Evolutionary conservation across 2,113 vertebrate genomes (phyloP).

Genomic region (Eclectus roratus): DNA sequence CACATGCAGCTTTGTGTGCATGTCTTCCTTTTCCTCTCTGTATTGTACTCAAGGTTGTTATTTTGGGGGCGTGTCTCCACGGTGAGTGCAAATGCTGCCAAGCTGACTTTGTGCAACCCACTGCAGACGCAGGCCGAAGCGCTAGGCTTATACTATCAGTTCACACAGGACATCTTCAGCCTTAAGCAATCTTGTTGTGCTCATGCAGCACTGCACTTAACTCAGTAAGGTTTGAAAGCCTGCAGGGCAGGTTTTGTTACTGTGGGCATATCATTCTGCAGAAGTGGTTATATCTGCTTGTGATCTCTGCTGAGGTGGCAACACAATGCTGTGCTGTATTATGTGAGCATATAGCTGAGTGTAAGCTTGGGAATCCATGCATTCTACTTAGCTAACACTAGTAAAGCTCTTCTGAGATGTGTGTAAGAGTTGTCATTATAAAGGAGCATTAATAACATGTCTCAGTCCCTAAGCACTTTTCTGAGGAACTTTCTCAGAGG

Average conservation of each 20-base stretch:
- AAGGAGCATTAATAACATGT: accelerated
- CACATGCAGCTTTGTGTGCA: neutral
- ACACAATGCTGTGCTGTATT: neutral
- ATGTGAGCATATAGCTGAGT: neutral
- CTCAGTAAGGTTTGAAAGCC: neutral
- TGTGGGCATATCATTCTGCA: neutral
- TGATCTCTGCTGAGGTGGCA: accelerated
- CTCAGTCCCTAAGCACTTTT: neutral
- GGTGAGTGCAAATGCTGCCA: neutral
- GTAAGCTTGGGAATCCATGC: neutral
- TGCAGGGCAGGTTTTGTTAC: neutral
- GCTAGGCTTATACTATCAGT: neutral
- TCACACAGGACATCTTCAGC: neutral
- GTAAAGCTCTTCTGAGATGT: neutral
- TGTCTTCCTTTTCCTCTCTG: neutral
- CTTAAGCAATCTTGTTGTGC: neutral
- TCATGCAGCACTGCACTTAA: neutral
- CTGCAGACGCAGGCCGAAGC: neutral
- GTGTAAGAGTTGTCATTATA: neutral
- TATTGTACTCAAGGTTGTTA: neutral
- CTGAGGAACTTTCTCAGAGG: neutral
- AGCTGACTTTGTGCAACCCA: neutral
- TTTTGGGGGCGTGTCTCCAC: neutral
- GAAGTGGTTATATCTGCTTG: neutral
- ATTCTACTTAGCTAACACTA: neutral